Base-by-base conservation (phyloP, 2,888 invertebrate genomes). In the Oxycera nigricornis region DNA sequence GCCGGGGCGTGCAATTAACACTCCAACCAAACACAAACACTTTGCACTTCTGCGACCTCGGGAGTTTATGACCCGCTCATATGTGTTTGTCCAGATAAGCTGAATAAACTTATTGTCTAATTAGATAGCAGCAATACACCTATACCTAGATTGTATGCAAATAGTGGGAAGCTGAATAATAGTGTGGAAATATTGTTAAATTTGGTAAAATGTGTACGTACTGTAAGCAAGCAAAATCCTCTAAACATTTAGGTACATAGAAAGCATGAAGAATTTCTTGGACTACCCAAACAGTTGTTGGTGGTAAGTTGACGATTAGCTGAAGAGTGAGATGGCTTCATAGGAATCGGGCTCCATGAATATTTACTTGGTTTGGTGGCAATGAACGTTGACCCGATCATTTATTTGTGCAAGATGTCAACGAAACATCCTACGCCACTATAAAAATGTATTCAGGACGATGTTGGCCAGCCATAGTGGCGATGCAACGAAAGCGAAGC, bases 361-460 rank as follows among this genome's bases (percentile, higher is more conserved):
- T 46, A 46, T 46, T 46, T 46, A 46, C 46, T 46, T 17, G 46
- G 11, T 46, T 46, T n/a, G 46, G 30, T 59, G 59, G 30, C 59
- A 59, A 26, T 59, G 59, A 59, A 30, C 59, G 59, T 59, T 59
- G 59, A 59, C 59, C 59, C 30, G 28, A 59, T 59, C 30, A 59
- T 59, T 59, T 59, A 59, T 59, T 59, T 30, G 59, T 59, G 30
- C 28, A 59, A 59, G 59, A 59, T 28, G 26, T 30, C 59, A 59
- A n/a, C 30, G 55, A 46, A 46, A 46, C 24, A 28, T 59, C 59
- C 59, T 30, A 59, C 59, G 30, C 59, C 11, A 59, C n/a, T n/a
- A n/a, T n/a, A n/a, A 55, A 22, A 14, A 46, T 46, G n/a, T 11
- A 46, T 46, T 46, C 3, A n/a, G 17, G 35, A 7, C 46, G 46